Evolutionary conservation across 1,140 invertebrate species (phyloP), one percentile per base, ranked within the genome.

Genomic region (Pseudomyrmex pallidus): DNA sequence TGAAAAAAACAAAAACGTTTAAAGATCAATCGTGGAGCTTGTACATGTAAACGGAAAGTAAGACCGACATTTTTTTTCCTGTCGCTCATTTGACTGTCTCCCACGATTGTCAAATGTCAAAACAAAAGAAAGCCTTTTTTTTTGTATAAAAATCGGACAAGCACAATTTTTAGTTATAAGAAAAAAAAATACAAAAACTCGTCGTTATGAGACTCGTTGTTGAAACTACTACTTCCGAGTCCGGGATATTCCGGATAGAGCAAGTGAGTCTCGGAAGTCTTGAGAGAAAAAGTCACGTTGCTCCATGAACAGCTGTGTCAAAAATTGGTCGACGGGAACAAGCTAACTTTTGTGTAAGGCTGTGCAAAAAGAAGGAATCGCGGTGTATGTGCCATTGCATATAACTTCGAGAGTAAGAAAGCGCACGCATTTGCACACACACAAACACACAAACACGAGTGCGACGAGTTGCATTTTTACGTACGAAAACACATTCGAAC

Each of bases 351-450:
- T 35, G 35, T 35, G 35, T 35, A 35, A 35, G 35, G 35, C 35
- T 35, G 35, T 35, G 35, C 35, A 35, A 35, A 35, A 35, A 35
- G 5, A 68, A 48, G 35, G 62, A 68, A 1, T 17, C 68, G 44
- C 68, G 46, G 50, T 20, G 57, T 46, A 17, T 15, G 20, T 78
- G 76, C 52, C n/a, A 57, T 70, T 50, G 68, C 64, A 68, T 68
- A 68, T 57, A 68, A 5, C 44, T 54, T 35, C 61, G 70, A 44
- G 15, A 59, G 52, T 57, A 57, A 20, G 54, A 70, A 35, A 35
- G 35, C 35, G 35, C 35, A 80, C 35, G 35, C 17, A 35, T 48
- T 54, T 20, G 52, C 54, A 78, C 52, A 56, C 52, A n/a, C 5
- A 7, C 35, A 35, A 35, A 22, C 20, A 22, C 35, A 35, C 25